Evolutionary conservation across 2,888 invertebrate genomes (phyloP), one percentile per base, ranked within the genome.

Genomic region (Hanleya hanleyi): DNA sequence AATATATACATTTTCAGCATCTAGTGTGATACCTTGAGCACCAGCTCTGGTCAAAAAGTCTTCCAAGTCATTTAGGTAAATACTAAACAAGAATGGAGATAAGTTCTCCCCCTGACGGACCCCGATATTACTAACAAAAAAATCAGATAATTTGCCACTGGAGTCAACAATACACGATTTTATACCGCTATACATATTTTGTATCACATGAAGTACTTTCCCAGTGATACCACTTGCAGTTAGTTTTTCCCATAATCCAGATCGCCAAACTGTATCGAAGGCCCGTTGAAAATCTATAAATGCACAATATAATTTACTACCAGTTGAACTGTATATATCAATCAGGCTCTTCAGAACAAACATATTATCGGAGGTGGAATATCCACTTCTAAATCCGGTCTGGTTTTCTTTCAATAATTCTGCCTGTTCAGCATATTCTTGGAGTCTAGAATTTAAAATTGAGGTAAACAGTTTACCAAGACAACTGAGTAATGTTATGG

Each of bases 231-330:
- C 57, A 22, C 29, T 9, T 2, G 22, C 9, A 18, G 29, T 18
- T 29, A 57, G 57, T 57, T 57, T 57, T 15, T 22, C 22, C 57
- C 57, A 57, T 32, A 57, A 15, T 57, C 57, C 57, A 12, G 36
- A 35, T 37, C 64, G 33, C 64, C 64, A 64, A 18, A 64, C 64
- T 22, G 35, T 64, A 26, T 64, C 64, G 38, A 64, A 64, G 15
- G 64, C 64, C 26, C 36, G 35, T 22, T 35, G n/a, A 37, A 64
- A 64, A 64, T 64, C 64, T 35, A 64, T 37, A 33, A 35, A 64
- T 36, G 35, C 33, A 33, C 7, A 64, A 37, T 37, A 64, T 18
- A 64, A 22, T 26, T 37, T 35, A 22, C 36, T 26, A 15, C 35
- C 15, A 35, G 37, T 37, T 4, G 22, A 12, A 15, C 35, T 4